Percentiles rank a stretch among this genome's conserved stretches.
Evolutionary conservation across 2,113 vertebrate genomes (phyloP).

Genomic region (Panurus biarmicus): DNA sequence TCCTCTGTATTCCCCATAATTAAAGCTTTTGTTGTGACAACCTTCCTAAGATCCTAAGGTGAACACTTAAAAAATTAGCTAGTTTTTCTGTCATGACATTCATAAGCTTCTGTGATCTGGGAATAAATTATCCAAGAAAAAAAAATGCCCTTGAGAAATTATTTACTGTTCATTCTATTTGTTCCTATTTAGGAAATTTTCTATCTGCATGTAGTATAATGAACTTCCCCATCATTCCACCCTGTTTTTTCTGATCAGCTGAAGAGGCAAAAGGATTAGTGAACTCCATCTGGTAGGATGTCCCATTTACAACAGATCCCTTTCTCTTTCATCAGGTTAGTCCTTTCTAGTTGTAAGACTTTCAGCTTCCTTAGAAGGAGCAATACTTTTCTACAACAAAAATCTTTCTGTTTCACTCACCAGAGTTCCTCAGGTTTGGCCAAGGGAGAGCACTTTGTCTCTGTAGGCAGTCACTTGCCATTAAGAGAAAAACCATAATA

Average conservation of each 20-base stretch:
- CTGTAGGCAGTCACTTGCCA: neutral
- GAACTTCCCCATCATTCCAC: neutral
- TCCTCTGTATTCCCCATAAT: neutral
- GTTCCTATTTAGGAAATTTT: neutral
- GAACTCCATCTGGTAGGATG: neutral
- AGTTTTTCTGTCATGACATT: neutral
- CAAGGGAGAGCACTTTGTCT: neutral
- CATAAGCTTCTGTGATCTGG: neutral
- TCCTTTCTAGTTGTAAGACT: neutral
- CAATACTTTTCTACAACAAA: neutral
- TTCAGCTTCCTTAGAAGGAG: neutral
- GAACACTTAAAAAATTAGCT: neutral
- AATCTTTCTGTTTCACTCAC: neutral
- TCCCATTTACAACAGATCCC: neutral
- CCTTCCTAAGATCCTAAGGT: neutral
- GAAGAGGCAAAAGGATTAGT: neutral
- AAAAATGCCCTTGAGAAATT: neutral
- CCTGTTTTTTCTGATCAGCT: neutral
- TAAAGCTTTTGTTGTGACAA: neutral
- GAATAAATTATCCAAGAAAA: neutral
- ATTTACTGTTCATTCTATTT: neutral
- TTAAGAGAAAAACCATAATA: neutral
- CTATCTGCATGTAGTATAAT: neutral
- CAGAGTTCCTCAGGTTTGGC: neutral
- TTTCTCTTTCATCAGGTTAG: neutral